phyloP scores from a whole-genome alignment of 2,797 vertebrate species.

The Tauraco hartlaubi region DNA sequence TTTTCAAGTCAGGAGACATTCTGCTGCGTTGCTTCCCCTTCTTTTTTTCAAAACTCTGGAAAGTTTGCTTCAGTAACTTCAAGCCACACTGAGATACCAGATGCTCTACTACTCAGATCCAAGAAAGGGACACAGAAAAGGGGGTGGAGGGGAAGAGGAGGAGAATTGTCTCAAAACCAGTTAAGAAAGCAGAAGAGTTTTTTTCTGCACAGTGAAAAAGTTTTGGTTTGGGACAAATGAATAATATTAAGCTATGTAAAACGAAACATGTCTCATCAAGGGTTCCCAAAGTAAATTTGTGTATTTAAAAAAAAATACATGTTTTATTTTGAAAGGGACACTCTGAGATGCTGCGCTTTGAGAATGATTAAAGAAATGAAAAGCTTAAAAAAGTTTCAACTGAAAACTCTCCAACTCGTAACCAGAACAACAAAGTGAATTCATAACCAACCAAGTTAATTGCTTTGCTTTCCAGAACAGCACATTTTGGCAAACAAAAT shows the following conservation, averaged over 20 bases:
- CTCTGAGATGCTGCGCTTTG: background rate
- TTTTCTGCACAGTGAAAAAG: background rate
- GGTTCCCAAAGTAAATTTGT: background rate
- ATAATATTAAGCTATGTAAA: background rate
- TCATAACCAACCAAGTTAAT: constrained; percentile 18
- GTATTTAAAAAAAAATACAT: background rate
- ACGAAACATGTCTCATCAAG: background rate
- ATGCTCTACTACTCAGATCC: background rate
- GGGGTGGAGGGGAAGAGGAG: background rate
- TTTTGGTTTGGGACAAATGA: background rate
- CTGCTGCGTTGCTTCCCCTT: background rate
- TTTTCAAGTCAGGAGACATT: background rate
- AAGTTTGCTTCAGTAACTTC: background rate
- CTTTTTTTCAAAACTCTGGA: background rate
- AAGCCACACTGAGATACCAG: background rate
- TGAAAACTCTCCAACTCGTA: constrained; percentile 24
- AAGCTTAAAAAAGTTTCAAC: background rate
- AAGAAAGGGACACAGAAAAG: background rate
- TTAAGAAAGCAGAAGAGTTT: background rate
- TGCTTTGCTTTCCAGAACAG: constrained; percentile 28
- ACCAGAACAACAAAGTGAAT: constrained; percentile 38
- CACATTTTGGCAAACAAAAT: background rate
- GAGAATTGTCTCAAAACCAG: background rate
- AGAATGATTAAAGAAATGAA: background rate
- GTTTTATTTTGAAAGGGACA: background rate